A percentile compares a stretch with the other conserved stretches of the same genome.
Conservation (phyloP, 2,113 vertebrate species). For the Scomber scombrus region DNA sequence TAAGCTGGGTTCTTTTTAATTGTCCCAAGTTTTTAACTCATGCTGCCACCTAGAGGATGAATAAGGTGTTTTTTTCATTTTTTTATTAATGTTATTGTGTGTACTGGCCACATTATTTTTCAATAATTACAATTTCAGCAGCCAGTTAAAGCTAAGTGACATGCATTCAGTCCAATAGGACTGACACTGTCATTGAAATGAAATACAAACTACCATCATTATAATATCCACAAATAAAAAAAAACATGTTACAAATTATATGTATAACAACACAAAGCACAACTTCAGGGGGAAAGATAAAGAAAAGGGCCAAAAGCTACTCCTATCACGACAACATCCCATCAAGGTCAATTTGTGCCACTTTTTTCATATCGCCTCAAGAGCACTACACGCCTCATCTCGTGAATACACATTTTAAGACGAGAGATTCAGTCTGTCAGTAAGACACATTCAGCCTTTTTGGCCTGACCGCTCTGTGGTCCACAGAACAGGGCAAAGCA, state of each 20-base stretch:
- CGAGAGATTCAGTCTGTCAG: conserved; percentile 45
- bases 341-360: conserved; percentile 71
- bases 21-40: conserved; percentile 17
- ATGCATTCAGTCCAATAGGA: not conserved
- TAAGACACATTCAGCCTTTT: conserved; percentile 42
- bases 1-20: not conserved
- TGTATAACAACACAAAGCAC: conserved; percentile 3
- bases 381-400: conserved; percentile 49
- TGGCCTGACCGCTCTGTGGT: conserved; percentile 2
- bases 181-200: not conserved
- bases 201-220: conserved; percentile 1
- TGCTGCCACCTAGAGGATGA: conserved; percentile 6
- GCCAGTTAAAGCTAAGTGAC: conserved; percentile 3
- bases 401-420: conserved; percentile 66
- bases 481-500: conserved; percentile 36
- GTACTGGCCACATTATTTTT: not conserved
- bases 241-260: conserved; percentile 7
- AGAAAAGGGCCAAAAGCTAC: conserved; percentile 54
- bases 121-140: conserved; percentile 15
- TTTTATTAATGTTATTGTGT: not conserved
- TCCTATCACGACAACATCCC: conserved; percentile 45
- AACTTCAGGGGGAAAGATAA: conserved; percentile 27
- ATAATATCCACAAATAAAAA: conserved; percentile 15
- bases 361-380: conserved; percentile 61
- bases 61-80: conserved; percentile 1